These are phyloP conservation scores for Cherax destructor DNA, from an alignment of 1,140 invertebrate genomes.

Conservation along the genomic window DNA sequence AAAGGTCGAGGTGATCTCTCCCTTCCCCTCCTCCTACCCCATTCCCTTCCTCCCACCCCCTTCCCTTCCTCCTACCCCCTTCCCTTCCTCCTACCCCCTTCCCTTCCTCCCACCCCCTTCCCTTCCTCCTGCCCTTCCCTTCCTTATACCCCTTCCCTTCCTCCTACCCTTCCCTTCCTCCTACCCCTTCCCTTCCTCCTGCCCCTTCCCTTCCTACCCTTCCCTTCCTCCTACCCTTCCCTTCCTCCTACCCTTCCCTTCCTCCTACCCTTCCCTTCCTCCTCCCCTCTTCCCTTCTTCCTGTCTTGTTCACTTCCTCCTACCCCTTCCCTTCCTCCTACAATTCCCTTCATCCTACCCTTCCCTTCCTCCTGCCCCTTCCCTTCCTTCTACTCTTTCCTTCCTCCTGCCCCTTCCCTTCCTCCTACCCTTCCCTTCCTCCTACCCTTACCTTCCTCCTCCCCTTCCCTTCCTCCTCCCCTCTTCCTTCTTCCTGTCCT, in stretches of 20 bases:
- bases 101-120: not conserved
- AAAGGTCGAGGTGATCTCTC: constrained; percentile 30
- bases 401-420: no score
- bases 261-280: not conserved
- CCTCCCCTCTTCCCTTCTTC: not conserved
- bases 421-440: no score
- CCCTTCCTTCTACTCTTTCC: no score
- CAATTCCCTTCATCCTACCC: no score
- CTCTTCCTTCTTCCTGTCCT: no score
- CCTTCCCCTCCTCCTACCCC: not conserved
- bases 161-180: not conserved
- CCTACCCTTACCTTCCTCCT: no score
- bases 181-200: no score
- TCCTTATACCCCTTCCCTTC: not conserved
- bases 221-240: not conserved
- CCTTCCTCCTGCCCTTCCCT: not conserved
- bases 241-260: not conserved
- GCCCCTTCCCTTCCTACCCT: not conserved
- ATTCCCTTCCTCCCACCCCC: not conserved
- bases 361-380: no score
- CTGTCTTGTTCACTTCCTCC: no score
- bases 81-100: not conserved
- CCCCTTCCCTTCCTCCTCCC: no score
- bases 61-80: not conserved
- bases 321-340: no score